Percentiles rank a stretch among this genome's conserved stretches.
These are phyloP conservation scores for Diarsia brunnea DNA, from an alignment of 2,888 invertebrate species.

Conservation along the genomic window DNA sequence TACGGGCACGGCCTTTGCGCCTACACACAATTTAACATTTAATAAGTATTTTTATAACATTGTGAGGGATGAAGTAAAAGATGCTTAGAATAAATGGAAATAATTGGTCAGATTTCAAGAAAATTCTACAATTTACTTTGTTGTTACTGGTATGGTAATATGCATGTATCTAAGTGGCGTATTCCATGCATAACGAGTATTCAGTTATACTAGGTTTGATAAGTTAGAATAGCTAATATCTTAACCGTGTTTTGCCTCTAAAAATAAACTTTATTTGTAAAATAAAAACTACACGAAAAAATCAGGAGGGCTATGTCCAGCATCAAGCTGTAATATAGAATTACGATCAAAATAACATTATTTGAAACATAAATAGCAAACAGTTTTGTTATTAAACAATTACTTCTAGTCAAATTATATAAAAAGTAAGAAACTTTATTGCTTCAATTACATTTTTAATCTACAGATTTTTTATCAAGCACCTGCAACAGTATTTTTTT, in stretches of 20 bases:
- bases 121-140: neutral
- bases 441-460: slow-evolving; percentile 2
- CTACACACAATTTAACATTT: slow-evolving; percentile 74
- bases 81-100: neutral
- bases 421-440: slow-evolving; percentile 14
- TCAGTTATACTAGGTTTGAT: slow-evolving; percentile 1
- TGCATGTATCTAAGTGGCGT: neutral
- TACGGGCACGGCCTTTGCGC: slow-evolving; percentile 92
- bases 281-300: neutral
- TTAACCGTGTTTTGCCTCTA: neutral
- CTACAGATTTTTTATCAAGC: slow-evolving; percentile 10
- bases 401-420: slow-evolving; percentile 13
- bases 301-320: slow-evolving; percentile 31
- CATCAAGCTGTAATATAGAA: slow-evolving; percentile 6
- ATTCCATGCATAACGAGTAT: slow-evolving; percentile 24
- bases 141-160: slow-evolving; percentile 7
- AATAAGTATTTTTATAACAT: slow-evolving; percentile 10
- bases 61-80: neutral
- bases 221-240: neutral
- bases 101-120: slow-evolving; percentile 1
- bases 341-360: slow-evolving; percentile 11
- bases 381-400: slow-evolving; percentile 5
- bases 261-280: neutral
- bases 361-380: slow-evolving; percentile 4
- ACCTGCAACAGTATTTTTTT: slow-evolving; percentile 13